Base-by-base conservation (phyloP, 2,888 invertebrate species). In the Himalopsyche kuldschensis region DNA sequence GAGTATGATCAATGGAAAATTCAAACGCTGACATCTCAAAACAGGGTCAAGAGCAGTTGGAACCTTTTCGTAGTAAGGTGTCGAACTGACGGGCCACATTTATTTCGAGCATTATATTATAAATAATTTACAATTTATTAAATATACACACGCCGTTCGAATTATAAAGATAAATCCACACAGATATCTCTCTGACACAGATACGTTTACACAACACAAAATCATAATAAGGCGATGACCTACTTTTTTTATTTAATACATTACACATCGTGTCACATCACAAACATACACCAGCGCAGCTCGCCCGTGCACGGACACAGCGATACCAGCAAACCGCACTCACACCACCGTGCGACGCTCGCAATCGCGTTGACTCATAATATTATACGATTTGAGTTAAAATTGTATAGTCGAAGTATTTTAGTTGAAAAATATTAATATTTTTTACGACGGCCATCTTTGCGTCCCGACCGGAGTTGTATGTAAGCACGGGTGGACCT, bases 201-300 rank as follows among this genome's bases (percentile, higher is more conserved):
- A 85, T 85, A 85, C 79, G 85, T 85, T 85, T 85, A 83, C 85
- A 85, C 85, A 85, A 85, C 84, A 83, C 84, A 81, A 83, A 84
- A 84, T 85, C 88, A 89, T 91, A 90, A 90, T 90, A 89, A 90
- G 90, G 89, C 88, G 89, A 86, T 89, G 90, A 90, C 91, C 90
- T 87, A 90, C 88, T 89, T 90, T 89, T 89, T 90, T 90, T 82
- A 80, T 85, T 84, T 84, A 85, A 85, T 79, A 85, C 82, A 84
- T 84, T 85, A 82, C 82, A 48, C 55, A 55, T 55, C 55, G 24
- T 55, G 55, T 79, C 82, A 81, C 80, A 82, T 81, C 75, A 78
- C 82, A 47, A 75, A 76, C 55, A 24, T n/a, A 76, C 76, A 48
- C 55, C 35, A 80, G 31, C 75, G 78, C 82, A 80, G 63, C 83